A percentile compares a stretch with the other conserved stretches of the same genome.
Evolutionary conservation across 2,797 vertebrate genomes (phyloP).

Genomic region (Alca torda): DNA sequence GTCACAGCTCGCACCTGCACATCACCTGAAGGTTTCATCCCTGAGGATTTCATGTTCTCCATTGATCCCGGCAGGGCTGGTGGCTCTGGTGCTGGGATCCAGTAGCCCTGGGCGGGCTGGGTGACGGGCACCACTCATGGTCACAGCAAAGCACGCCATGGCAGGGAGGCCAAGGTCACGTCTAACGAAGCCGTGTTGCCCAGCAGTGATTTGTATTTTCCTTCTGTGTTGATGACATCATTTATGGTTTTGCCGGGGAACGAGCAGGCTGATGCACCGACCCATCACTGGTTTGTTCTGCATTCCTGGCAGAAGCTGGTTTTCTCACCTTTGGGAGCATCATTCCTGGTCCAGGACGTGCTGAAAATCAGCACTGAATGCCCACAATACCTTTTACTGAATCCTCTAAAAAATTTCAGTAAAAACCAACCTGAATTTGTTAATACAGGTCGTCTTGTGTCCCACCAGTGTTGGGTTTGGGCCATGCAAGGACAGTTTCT

Average conservation of each 20-base stretch:
- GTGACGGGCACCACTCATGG: fast-evolving
- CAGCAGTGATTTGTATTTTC: neutral
- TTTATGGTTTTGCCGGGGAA: neutral
- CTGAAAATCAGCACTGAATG: neutral
- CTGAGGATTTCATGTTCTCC: fast-evolving
- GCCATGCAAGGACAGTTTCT: fast-evolving
- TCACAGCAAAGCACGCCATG: fast-evolving
- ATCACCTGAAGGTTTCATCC: neutral
- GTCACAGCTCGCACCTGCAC: neutral
- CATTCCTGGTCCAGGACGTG: neutral
- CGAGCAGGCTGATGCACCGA: neutral
- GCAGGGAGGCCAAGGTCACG: fast-evolving
- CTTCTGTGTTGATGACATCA: neutral
- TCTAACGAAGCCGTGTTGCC: neutral
- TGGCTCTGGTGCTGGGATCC: neutral
- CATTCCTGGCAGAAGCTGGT: fast-evolving
- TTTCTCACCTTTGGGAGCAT: neutral
- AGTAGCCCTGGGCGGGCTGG: fast-evolving
- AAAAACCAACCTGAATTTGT: neutral
- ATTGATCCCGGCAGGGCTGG: fast-evolving
- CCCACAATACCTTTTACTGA: neutral
- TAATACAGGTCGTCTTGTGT: neutral
- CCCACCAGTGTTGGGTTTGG: neutral
- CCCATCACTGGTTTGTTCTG: neutral
- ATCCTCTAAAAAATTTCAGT: neutral